Conservation (phyloP, 2,888 invertebrate species). For the Cephus pulcher region DNA sequence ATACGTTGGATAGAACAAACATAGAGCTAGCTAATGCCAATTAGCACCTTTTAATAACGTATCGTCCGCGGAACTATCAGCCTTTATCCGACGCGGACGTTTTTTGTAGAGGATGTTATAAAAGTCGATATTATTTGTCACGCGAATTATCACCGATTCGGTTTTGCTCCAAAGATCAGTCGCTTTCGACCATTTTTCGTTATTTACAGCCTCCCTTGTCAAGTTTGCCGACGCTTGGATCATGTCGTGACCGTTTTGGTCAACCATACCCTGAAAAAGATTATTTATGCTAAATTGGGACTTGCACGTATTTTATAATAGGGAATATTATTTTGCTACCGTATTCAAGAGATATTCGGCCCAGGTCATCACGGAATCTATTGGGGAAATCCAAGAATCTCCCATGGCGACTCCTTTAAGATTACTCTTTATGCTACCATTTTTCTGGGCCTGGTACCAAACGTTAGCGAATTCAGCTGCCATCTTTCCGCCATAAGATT, state of each 20-base stretch:
- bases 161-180: slow-evolving; percentile 75
- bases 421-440: slow-evolving; percentile 74
- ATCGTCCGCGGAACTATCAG: background rate
- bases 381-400: slow-evolving; percentile 91
- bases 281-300: slow-evolving; percentile 4
- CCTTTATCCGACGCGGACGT: rapidly evolving
- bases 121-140: slow-evolving; percentile 80
- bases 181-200: slow-evolving; percentile 71
- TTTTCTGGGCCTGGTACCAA: slow-evolving; percentile 73
- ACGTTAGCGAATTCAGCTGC: slow-evolving; percentile 81
- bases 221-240: slow-evolving; percentile 72
- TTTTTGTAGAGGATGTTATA: slow-evolving; percentile 80
- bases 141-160: slow-evolving; percentile 72
- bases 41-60: background rate
- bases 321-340: slow-evolving; percentile 62
- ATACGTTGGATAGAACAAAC: background rate
- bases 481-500: slow-evolving; percentile 96
- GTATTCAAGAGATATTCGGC: slow-evolving; percentile 81
- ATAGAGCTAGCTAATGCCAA: background rate
- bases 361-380: slow-evolving; percentile 88
- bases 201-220: slow-evolving; percentile 71
- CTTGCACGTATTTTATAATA: background rate
- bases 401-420: slow-evolving; percentile 85
- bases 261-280: slow-evolving; percentile 73
- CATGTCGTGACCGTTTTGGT: slow-evolving; percentile 72